phyloP scores from a whole-genome alignment of 2,888 invertebrate species.

The Sminthurides aquaticus region DNA sequence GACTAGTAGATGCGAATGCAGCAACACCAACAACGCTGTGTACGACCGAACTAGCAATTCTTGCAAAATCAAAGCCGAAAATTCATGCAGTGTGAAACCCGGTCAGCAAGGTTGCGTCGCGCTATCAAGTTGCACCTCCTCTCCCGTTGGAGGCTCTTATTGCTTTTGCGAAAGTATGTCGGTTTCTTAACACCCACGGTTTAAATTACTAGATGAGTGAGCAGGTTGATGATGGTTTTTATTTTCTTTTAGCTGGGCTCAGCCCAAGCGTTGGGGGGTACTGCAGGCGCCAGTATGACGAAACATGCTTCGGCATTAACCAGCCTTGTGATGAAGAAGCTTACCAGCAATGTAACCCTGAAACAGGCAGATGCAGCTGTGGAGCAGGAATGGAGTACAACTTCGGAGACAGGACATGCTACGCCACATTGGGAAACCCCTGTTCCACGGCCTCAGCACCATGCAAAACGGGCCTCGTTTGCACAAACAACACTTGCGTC shows the following conservation, averaged over 20 bases:
- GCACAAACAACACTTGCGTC: not conserved
- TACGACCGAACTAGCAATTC: not conserved
- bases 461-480: not conserved
- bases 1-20: not conserved
- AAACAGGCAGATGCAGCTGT: not conserved
- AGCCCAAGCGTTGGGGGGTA: not conserved
- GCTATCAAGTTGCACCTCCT: not conserved
- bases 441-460: not conserved
- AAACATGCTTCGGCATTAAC: not conserved
- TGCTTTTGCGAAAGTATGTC: not conserved
- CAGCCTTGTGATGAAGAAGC: not conserved
- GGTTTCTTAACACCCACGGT: too few relatives aligned
- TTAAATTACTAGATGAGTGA: too few relatives aligned
- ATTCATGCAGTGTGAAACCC: not conserved
- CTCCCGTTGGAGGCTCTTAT: not conserved
- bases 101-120: not conserved
- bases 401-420: not conserved
- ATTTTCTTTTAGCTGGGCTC: not conserved
- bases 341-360: not conserved
- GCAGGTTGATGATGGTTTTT: too few relatives aligned
- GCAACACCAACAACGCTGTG: not conserved
- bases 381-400: not conserved
- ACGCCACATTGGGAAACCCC: not conserved
- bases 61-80: not conserved
- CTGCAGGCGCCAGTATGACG: not conserved